Base-by-base conservation (phyloP, 2,888 invertebrate species). In the Ophioninae sp. region DNA sequence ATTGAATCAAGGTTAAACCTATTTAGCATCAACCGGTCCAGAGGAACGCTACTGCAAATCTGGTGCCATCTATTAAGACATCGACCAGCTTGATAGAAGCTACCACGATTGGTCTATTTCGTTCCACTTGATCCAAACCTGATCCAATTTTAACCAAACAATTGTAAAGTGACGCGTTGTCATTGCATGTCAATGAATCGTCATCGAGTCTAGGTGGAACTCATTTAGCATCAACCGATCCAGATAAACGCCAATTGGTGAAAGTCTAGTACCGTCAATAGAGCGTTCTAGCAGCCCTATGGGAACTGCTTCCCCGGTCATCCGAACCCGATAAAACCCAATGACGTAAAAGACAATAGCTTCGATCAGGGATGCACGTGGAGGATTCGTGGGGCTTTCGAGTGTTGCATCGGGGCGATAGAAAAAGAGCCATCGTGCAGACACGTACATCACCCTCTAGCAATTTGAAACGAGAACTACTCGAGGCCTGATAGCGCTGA, bases 401-500 rank as follows among this genome's bases (percentile, higher is more conserved):
- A 68, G 41, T 64, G 79, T 67, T 64, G 37, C 23, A 23, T 58
- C 41, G 39, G 74, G 69, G 69, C 56, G 59, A 10, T 17, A 63
- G 17, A 51, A 58, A 72, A n/a, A 58, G 69, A 63, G 61, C 67
- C 71, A 71, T 67, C 63, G 67, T 74, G 59, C 51, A 56, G 76
- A 79, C 84, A 84, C 84, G 84, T 84, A 76, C 81, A 63, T 58
- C 56, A 75, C 83, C 20, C 22, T 61, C 77, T 81, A 76, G 56
- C 13, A 39, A 67, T 64, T 72, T 39, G 79, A 76, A 79, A 51
- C 63, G 76, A 86, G 87, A 79, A 75, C 87, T 87, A 87, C 91
- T 90, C 87, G 88, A 90, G 88, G 88, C 90, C 30, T 77, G 83
- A 67, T 65, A 64, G 56, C 59, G 92, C 92, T 92, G 92, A 92